phyloP scores from a whole-genome alignment of 1,140 invertebrate species.

The Pantala flavescens region DNA sequence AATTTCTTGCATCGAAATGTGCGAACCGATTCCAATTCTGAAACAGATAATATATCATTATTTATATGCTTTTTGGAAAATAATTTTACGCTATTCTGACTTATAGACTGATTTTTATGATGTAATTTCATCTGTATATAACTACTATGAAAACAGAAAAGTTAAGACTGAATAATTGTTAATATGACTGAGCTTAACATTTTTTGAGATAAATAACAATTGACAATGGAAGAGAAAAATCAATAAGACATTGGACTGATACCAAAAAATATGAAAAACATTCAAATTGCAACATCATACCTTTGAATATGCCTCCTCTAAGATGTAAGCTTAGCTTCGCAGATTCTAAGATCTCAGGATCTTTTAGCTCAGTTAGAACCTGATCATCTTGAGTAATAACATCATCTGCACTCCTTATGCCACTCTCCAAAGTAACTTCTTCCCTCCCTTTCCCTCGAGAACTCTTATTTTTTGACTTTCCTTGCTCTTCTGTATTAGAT shows the following conservation, averaged over 20 bases:
- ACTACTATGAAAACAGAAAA: no score
- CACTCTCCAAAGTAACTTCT: not conserved
- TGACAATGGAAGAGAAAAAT: no score
- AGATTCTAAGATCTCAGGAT: slow-evolving; percentile 20
- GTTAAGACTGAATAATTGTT: no score
- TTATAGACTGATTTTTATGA: no score
- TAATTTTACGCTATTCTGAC: not conserved
- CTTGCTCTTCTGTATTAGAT: not conserved
- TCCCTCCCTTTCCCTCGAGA: not conserved
- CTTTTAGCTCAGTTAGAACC: slow-evolving; percentile 21
- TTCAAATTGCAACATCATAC: slow-evolving; percentile 23
- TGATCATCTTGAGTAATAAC: slow-evolving; percentile 22
- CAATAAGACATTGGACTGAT: no score
- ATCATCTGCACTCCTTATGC: slow-evolving; percentile 18
- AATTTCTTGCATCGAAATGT: slow-evolving; percentile 69
- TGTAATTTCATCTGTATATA: no score
- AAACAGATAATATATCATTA: slow-evolving; percentile 25
- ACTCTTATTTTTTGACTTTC: not conserved
- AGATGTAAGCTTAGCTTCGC: slow-evolving; percentile 35
- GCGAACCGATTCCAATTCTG: slow-evolving; percentile 48
- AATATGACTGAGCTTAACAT: no score
- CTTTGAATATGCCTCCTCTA: slow-evolving; percentile 37
- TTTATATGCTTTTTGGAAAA: not conserved
- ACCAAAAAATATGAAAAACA: no score
- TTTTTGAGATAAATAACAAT: no score